Conservation (phyloP, 2,888 invertebrate genomes). For the Drosophila colorata region DNA sequence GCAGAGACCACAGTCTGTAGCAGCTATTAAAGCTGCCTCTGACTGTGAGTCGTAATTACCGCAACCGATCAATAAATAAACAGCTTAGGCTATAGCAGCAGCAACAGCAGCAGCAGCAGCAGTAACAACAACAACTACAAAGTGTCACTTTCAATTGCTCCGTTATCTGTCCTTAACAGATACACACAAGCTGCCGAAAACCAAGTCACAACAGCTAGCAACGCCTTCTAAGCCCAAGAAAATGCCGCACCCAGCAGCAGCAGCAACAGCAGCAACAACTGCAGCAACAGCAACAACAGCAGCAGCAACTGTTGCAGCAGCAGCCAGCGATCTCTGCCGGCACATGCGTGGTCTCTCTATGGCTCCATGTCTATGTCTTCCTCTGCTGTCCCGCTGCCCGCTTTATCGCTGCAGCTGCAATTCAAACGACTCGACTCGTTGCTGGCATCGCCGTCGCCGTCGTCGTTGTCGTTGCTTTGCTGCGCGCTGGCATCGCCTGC, state of each 20-base stretch:
- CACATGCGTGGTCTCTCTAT: slow-evolving; percentile 69
- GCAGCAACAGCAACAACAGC: slow-evolving; percentile 21
- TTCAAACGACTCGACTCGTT: slow-evolving; percentile 40
- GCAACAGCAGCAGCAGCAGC: slow-evolving; percentile 38
- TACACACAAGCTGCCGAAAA: slow-evolving; percentile 51
- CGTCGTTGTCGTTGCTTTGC: slow-evolving; percentile 38
- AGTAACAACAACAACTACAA: slow-evolving; percentile 42
- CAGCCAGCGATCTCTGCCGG: slow-evolving; percentile 30
- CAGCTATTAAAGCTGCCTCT: slow-evolving; percentile 39
- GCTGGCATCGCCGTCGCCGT: slow-evolving; percentile 38
- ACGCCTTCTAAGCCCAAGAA: slow-evolving; percentile 65
- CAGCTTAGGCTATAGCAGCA: slow-evolving; percentile 60
- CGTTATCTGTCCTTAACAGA: slow-evolving; percentile 58
- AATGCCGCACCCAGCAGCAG: slow-evolving; percentile 70
- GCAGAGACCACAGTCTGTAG: slow-evolving; percentile 16
- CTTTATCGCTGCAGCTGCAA: slow-evolving; percentile 64
- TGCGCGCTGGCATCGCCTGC: slow-evolving; percentile 57
- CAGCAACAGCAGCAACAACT: slow-evolving; percentile 30
- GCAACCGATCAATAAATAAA: slow-evolving; percentile 75
- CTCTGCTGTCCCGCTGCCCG: slow-evolving; percentile 21
- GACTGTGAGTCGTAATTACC: slow-evolving; percentile 61
- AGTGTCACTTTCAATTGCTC: slow-evolving; percentile 61
- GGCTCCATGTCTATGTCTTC: slow-evolving; percentile 26
- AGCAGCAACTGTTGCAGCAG: slow-evolving; percentile 29
- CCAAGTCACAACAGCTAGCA: slow-evolving; percentile 60